Evolutionary conservation across 2,113 vertebrate genomes (phyloP).

Genomic region (Sturnira hondurensis): DNA sequence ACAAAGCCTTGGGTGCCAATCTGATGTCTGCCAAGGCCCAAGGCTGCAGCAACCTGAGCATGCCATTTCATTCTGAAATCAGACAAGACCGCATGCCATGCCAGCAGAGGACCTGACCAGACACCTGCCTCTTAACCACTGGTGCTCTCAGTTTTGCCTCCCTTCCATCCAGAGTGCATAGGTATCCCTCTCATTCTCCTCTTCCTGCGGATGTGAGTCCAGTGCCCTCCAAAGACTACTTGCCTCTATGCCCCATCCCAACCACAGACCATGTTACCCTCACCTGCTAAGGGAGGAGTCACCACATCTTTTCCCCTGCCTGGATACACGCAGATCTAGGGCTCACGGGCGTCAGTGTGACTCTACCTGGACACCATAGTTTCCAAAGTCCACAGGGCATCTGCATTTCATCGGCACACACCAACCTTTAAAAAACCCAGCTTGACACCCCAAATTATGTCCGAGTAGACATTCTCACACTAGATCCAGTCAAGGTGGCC

Average conservation of each 20-base stretch:
- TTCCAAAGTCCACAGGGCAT: no score
- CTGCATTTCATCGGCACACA: not conserved
- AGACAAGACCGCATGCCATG: no score
- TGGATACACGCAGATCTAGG: not conserved
- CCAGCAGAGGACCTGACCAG: not conserved
- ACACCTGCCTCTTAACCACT: not conserved
- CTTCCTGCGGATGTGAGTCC: not conserved
- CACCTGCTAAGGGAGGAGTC: not conserved
- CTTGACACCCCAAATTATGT: no score
- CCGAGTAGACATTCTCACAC: not conserved
- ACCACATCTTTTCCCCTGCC: not conserved
- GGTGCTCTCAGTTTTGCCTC: accelerated
- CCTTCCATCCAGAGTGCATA: accelerated
- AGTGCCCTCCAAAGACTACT: not conserved
- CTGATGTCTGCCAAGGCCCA: not conserved
- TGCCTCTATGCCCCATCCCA: not conserved
- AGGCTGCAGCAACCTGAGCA: not conserved
- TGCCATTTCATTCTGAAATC: not conserved
- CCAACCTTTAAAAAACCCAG: not conserved
- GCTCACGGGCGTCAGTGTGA: accelerated
- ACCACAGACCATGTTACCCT: not conserved
- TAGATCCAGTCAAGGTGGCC: not conserved
- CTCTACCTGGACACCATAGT: not conserved
- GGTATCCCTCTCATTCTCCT: not conserved
- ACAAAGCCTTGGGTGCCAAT: accelerated